Percentiles rank a stretch among this genome's conserved stretches.
Conservation (phyloP, 2,113 vertebrate genomes). For the Ardeotis arabs region DNA sequence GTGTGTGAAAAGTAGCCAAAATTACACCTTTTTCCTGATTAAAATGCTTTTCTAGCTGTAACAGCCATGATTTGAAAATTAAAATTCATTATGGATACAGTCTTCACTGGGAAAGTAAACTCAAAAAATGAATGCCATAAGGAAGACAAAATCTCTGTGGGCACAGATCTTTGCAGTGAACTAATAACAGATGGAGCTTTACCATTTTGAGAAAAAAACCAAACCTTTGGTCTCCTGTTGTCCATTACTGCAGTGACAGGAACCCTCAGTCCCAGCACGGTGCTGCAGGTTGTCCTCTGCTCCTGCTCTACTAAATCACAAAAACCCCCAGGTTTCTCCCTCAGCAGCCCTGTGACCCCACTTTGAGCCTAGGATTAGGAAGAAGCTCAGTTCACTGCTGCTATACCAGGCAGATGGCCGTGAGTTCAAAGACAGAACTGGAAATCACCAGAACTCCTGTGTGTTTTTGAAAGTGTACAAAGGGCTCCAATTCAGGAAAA, state of each 20-base stretch:
- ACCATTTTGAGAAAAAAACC: neutral
- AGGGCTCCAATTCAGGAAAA: neutral
- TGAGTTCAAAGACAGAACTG: neutral
- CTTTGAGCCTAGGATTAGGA: neutral
- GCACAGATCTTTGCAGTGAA: neutral
- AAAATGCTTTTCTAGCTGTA: neutral
- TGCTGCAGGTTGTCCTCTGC: neutral
- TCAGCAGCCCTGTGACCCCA: neutral
- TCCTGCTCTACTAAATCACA: neutral
- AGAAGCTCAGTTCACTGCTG: rapidly evolving
- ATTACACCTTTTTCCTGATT: constrained; percentile 10
- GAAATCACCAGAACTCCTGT: neutral
- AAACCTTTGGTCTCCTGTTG: neutral
- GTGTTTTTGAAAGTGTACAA: neutral
- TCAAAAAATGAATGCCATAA: neutral
- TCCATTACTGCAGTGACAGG: neutral
- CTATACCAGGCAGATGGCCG: neutral
- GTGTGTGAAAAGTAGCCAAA: neutral
- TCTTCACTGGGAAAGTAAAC: neutral
- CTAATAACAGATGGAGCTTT: neutral
- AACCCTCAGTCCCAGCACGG: neutral
- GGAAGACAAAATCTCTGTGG: neutral
- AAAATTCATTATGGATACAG: neutral
- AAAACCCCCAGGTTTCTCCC: rapidly evolving
- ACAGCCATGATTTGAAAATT: neutral